Percentiles rank a stretch among this genome's conserved stretches.
These are phyloP conservation scores for Meloidogyne hapla DNA, from an alignment of 1,140 invertebrate genomes.

Conservation along the genomic window DNA sequence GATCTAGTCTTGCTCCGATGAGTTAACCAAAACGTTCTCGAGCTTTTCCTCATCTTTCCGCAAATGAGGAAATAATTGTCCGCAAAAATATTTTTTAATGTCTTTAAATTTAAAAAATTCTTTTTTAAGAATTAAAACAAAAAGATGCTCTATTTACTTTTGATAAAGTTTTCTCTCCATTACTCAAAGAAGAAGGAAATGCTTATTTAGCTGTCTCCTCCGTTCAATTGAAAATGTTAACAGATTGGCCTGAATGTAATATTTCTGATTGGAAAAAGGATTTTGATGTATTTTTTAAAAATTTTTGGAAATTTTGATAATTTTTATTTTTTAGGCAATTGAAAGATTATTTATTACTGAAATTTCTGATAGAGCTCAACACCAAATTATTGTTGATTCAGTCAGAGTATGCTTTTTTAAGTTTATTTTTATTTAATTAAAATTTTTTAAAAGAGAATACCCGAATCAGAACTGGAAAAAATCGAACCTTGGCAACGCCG, in stretches of 20 bases:
- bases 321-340: slow-evolving; percentile 10
- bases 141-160: slow-evolving; percentile 57
- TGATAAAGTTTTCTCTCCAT: background rate
- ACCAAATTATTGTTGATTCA: slow-evolving; percentile 43
- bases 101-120: slow-evolving; percentile 52
- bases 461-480: slow-evolving; percentile 28
- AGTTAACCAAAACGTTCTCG: no score
- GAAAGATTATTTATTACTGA: slow-evolving; percentile 1
- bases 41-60: no score
- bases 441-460: slow-evolving; percentile 40
- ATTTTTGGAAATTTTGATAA: background rate
- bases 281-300: slow-evolving; percentile 7
- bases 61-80: background rate
- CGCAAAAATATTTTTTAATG: background rate
- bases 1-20: background rate
- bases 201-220: slow-evolving; percentile 4
- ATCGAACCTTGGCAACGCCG: background rate
- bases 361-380: background rate
- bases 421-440: slow-evolving; percentile 4
- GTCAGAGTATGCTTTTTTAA: slow-evolving; percentile 34
- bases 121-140: slow-evolving; percentile 57
- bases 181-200: background rate
- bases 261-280: slow-evolving; percentile 49
- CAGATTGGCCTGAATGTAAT: slow-evolving; percentile 60
- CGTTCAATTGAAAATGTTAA: slow-evolving; percentile 57